These are phyloP conservation scores for Aphidius gifuensis DNA, from an alignment of 1,140 invertebrate genomes.

Conservation along the genomic window DNA sequence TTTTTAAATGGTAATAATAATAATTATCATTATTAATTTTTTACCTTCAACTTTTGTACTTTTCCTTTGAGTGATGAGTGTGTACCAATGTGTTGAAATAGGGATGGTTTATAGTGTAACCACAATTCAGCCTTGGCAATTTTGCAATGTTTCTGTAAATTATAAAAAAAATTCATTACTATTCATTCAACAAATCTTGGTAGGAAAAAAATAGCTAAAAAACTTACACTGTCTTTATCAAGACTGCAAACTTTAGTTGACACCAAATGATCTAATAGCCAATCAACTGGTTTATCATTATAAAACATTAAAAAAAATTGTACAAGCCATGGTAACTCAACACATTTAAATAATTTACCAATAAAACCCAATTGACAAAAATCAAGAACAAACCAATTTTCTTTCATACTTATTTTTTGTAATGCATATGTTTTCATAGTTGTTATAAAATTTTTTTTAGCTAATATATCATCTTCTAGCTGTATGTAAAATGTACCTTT, in stretches of 20 bases:
- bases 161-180: conserved; percentile 6
- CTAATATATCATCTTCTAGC: conserved; percentile 93
- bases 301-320: conserved; percentile 95
- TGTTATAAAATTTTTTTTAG: conserved; percentile 80
- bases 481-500: conserved; percentile 81
- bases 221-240: conserved; percentile 75
- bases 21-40: conserved; percentile 19
- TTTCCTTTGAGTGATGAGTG: conserved; percentile 95
- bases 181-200: conserved; percentile 13
- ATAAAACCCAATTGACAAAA: conserved; percentile 94
- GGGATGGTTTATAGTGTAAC: conserved; percentile 85
- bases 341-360: conserved; percentile 91
- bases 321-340: conserved; percentile 82
- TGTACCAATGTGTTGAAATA: conserved; percentile 95
- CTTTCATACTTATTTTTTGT: conserved; percentile 69
- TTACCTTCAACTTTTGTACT: conserved; percentile 92
- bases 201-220: conserved; percentile 4
- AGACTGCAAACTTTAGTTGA: conserved; percentile 88
- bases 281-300: conserved; percentile 95
- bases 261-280: conserved; percentile 87
- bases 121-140: conserved; percentile 76
- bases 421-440: conserved; percentile 88
- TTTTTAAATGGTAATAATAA: too few relatives aligned
- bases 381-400: conserved; percentile 90
- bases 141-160: conserved; percentile 79